Evolutionary conservation across 2,797 vertebrate genomes (phyloP), one percentile per base, ranked within the genome.

Genomic region (Microctenopoma stevenorrisi): DNA sequence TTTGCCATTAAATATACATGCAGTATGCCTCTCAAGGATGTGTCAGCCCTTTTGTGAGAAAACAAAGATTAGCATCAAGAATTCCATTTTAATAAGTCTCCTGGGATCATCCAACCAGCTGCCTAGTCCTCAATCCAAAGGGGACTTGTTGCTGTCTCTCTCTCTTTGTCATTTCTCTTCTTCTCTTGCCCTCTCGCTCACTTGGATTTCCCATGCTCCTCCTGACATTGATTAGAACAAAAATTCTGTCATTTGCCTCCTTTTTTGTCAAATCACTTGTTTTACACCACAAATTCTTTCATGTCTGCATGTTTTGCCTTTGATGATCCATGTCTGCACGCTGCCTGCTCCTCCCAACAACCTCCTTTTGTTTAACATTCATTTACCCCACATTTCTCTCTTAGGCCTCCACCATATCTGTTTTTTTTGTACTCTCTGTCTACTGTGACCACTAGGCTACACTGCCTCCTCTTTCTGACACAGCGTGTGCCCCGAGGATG

Each of bases 11-110:
- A 92, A 93, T 91, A 91, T 91, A 91, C 86, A 91, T 89, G 91
- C 83, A 43, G 71, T 26, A 51, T 81, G 85, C 79, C 76, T 91
- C 89, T 91, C 76, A 89, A 90, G 82, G 81, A 91, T 86, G 84
- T 83, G 88, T 85, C 85, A 88, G 77, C 64, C 85, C 84, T 84
- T 91, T 90, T 83, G 83, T 86, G 81, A 78, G 72, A 91, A 92
- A 92, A 88, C 84, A 89, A 92, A 92, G 90, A 93, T 91, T 88
- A 91, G 82, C 88, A 89, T 92, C 88, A 92, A 85, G 87, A 91
- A 91, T 92, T 87, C 81, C 78, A 86, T 88, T 88, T 91, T 92
- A 93, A 94, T 93, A 91, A 91, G 91, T 90, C 91, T 91, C 90
- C 16, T 50, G 91, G 89, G 90, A 90, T 53, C 71, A 65, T 76